These are phyloP conservation scores for Notarius lentiginosus DNA, from an alignment of 2,113 vertebrate genomes.

Conservation along the genomic window DNA sequence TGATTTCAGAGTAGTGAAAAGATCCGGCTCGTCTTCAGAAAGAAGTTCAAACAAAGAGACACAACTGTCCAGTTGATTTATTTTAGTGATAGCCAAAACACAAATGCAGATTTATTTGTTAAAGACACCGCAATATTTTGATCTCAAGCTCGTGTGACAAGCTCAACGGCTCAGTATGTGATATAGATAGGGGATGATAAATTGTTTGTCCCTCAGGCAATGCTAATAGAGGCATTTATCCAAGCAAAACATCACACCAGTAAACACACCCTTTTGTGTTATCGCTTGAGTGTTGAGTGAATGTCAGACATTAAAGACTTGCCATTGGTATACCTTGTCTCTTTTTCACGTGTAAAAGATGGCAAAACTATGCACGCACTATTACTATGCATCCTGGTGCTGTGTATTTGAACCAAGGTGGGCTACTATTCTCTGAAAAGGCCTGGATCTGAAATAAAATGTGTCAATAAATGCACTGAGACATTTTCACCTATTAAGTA, in stretches of 20 bases:
- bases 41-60: neutral
- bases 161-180: conserved; percentile 4
- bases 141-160: conserved; percentile 14
- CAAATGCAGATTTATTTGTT: neutral
- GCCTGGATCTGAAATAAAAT: too few relatives aligned
- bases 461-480: too few relatives aligned
- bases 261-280: conserved; percentile 9
- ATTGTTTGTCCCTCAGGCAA: conserved; percentile 30
- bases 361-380: too few relatives aligned
- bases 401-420: too few relatives aligned
- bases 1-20: neutral
- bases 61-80: neutral
- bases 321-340: neutral
- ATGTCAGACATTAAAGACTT: neutral
- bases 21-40: neutral
- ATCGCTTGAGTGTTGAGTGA: neutral
- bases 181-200: conserved; percentile 36
- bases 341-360: neutral
- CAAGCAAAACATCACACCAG: conserved; percentile 33
- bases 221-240: conserved; percentile 43
- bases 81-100: neutral
- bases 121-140: conserved; percentile 15
- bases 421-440: too few relatives aligned
- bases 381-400: too few relatives aligned
- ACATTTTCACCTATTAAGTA: too few relatives aligned